Conservation (phyloP, 2,113 vertebrate genomes). For the Suncus etruscus region DNA sequence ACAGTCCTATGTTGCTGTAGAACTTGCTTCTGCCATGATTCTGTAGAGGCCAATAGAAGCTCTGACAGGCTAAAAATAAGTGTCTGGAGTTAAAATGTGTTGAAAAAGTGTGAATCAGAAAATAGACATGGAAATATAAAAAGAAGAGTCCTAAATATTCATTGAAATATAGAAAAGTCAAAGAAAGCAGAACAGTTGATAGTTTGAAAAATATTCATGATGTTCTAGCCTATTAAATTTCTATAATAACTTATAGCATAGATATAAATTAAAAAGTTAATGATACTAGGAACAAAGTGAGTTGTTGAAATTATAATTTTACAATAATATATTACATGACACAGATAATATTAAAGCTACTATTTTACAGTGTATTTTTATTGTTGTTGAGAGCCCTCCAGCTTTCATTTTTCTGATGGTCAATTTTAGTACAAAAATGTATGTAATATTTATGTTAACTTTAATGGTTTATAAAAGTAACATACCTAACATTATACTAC, state of each 20-base stretch:
- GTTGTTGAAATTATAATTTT: not conserved
- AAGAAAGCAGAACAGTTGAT: not conserved
- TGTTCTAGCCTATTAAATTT: not conserved
- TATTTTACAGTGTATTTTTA: not conserved
- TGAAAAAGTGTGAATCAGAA: not conserved
- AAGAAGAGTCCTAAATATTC: too few species aligned
- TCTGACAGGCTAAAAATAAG: not conserved
- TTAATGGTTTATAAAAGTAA: not conserved
- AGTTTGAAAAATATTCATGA: not conserved
- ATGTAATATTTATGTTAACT: not conserved
- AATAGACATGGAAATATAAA: not conserved
- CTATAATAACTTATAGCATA: not conserved
- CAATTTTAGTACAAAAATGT: not conserved
- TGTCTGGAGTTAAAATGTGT: not conserved
- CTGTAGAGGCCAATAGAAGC: constrained; percentile 30
- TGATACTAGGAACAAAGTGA: not conserved
- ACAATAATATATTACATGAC: not conserved
- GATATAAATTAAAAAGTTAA: not conserved
- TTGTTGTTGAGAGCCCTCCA: not conserved
- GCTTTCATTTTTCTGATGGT: not conserved
- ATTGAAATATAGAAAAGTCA: not conserved
- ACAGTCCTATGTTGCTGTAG: not conserved
- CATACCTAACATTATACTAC: not conserved
- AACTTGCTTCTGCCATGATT: not conserved
- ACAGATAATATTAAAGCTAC: not conserved